Conservation (phyloP, 2,113 vertebrate genomes). For the Coregonus clupeaformis region DNA sequence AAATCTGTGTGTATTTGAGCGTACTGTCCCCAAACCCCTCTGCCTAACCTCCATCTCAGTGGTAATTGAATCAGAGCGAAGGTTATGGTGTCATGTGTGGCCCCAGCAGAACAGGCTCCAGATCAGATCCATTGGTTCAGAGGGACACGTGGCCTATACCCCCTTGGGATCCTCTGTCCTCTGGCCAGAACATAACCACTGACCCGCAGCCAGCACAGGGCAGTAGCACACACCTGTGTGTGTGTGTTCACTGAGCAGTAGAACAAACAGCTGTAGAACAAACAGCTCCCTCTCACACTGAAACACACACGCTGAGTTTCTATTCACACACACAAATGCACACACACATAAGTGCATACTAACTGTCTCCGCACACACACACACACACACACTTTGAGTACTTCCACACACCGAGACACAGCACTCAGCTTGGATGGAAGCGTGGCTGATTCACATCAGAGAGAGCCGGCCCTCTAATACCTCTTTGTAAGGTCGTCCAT, state of each 20-base stretch:
- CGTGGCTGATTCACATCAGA: no score
- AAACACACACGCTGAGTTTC: not conserved
- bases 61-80: constrained; percentile 57
- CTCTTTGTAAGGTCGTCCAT: constrained; percentile 11
- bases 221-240: not conserved
- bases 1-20: constrained; percentile 45
- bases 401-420: constrained; percentile 7
- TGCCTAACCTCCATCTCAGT: constrained; percentile 41
- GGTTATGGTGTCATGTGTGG: constrained; percentile 27
- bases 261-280: not conserved
- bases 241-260: not conserved
- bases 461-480: not conserved
- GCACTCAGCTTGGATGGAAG: constrained; percentile 13
- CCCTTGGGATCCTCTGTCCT: not conserved
- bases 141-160: constrained; percentile 4
- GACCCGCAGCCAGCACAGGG: not conserved
- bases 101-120: constrained; percentile 26
- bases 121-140: constrained; percentile 6
- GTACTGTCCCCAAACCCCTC: constrained; percentile 38
- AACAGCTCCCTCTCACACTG: not conserved
- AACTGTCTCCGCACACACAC: no score
- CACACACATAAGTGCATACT: no score
- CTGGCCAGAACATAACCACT: not conserved
- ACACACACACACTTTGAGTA: not conserved
- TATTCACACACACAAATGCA: not conserved